Evolutionary conservation across 2,888 invertebrate species (phyloP).

Genomic region (Nomada fabriciana): DNA sequence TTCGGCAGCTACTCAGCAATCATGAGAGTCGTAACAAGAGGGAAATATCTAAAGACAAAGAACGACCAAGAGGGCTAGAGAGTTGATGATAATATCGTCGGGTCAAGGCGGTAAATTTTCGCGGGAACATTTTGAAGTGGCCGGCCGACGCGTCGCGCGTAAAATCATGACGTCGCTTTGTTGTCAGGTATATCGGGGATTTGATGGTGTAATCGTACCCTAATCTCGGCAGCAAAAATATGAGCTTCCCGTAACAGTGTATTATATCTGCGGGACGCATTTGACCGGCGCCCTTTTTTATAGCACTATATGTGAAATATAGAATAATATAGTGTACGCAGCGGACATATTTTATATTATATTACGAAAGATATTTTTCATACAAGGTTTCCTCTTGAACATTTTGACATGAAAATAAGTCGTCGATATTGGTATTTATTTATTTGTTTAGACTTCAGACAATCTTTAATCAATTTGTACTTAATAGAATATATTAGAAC

Average conservation of each 20-base stretch:
- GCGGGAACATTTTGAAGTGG: conserved; percentile 2
- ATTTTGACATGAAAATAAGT: too few relatives aligned
- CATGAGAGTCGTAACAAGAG: neutral
- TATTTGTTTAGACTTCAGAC: too few relatives aligned
- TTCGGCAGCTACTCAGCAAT: neutral
- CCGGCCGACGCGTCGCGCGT: neutral
- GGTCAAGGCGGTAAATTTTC: conserved; percentile 13
- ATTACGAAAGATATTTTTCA: neutral
- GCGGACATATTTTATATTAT: too few relatives aligned
- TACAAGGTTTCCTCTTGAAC: neutral
- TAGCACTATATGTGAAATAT: too few relatives aligned
- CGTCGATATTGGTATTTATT: too few relatives aligned
- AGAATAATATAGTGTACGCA: too few relatives aligned
- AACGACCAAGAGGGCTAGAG: neutral
- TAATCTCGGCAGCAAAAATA: neutral
- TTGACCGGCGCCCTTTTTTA: too few relatives aligned
- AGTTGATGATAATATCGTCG: neutral
- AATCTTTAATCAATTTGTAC: too few relatives aligned
- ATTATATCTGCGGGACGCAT: neutral
- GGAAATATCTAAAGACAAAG: neutral
- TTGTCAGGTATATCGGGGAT: neutral
- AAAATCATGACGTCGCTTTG: neutral
- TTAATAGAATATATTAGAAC: too few relatives aligned
- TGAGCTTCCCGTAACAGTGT: neutral
- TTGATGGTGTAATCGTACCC: neutral